Base-by-base conservation (phyloP, 2,797 vertebrate genomes). In the Pseudomugil gertrudae region DNA sequence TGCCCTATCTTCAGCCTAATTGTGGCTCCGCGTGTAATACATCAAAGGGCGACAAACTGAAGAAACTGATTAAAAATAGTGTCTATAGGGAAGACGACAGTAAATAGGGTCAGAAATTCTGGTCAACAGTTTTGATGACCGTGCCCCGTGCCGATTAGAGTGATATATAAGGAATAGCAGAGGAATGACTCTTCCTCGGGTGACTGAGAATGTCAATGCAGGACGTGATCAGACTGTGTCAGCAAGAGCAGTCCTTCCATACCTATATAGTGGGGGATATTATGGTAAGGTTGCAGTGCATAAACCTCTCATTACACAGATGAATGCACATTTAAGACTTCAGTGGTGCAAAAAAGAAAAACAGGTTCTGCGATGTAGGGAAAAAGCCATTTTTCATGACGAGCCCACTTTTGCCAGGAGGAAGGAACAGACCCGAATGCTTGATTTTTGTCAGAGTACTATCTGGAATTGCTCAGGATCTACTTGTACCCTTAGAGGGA, bases 281-380 rank as follows among this genome's bases (percentile, higher is more conserved):
- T 63, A 64, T 47, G 59, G 43, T 2, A 27, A 17, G 13, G 48
- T 33, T 54, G 62, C 57, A 52, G 60, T 53, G 36, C 63, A 70
- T 63, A 70, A 70, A 70, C 68, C 59, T 70, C 68, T 70, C 68
- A 70, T 70, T 70, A 70, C 68, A 65, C 40, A 76, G 70, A 58
- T 50, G 32, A 62, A 74, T 55, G 63, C 59, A 62, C 54, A 61
- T 70, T 62, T 48, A 56, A 58, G 26, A 63, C 45, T 61, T 63
- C 52, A 53, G 38, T 69, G 48, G 45, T 48, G 59, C 47, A 38
- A 69, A 66, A 66, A 29, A 29, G 29, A 66, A 52, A 58, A 23
- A 19, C 59, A 57, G 68, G 40, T 51, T 33, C 35, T 40, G 68
- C 53, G 36, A 64, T 53, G 53, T 57, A 21, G 24, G 53, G 50